Percentiles rank a stretch among this genome's conserved stretches.
These are phyloP conservation scores for Neomonachus schauinslandi DNA, from an alignment of 2,113 vertebrate species.

Conservation along the genomic window DNA sequence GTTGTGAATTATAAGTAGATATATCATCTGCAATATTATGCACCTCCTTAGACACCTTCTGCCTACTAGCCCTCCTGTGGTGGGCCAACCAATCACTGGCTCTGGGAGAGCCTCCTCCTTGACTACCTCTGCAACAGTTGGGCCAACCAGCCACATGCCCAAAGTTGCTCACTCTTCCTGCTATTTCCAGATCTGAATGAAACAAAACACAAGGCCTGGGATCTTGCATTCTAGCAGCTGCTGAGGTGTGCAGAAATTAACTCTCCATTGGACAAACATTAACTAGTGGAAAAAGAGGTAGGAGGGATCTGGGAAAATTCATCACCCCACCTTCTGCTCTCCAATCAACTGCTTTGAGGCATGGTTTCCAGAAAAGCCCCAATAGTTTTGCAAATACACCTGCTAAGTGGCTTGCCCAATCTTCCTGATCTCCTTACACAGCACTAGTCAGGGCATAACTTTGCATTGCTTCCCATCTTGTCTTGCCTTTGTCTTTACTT, in stretches of 20 bases:
- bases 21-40: not conserved
- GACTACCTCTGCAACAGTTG: not conserved
- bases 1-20: not conserved
- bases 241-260: not conserved
- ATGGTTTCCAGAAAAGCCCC: not conserved
- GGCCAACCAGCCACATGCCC: not conserved
- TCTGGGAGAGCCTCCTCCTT: not conserved
- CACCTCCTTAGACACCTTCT: not conserved
- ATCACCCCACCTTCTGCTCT: not conserved
- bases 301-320: not conserved
- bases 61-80: not conserved
- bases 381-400: not conserved
- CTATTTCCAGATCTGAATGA: slow-evolving; percentile 25
- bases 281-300: not conserved
- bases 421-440: not conserved
- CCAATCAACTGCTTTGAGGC: not conserved
- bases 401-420: not conserved
- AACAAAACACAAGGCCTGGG: not conserved
- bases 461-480: not conserved
- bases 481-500: not conserved
- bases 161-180: not conserved
- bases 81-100: not conserved
- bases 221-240: not conserved
- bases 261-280: not conserved
- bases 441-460: no score